Conservation (phyloP, 2,797 vertebrate species). For the Catamblyrhynchus diadema region DNA sequence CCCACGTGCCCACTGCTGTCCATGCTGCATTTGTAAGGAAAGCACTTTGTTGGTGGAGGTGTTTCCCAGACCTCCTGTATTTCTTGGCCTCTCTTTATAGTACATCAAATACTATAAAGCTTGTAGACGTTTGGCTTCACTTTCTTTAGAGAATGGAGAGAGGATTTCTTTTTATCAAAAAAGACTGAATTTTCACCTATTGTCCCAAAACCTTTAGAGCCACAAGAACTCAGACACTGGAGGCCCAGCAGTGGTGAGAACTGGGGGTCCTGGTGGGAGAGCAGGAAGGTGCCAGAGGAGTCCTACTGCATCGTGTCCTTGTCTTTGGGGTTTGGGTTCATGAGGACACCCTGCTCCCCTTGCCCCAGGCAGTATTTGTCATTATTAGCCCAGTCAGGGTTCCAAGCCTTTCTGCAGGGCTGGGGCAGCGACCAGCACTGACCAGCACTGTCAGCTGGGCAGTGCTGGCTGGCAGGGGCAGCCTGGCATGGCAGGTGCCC, state of each 20-base stretch:
- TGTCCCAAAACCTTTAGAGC: neutral
- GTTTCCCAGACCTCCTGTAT: neutral
- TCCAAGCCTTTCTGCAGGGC: neutral
- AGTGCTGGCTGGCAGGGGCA: neutral
- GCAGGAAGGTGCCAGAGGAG: neutral
- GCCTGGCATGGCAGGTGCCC: neutral
- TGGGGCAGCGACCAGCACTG: too few species aligned
- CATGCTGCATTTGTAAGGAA: fast-evolving
- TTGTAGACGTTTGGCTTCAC: neutral
- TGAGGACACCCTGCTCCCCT: fast-evolving
- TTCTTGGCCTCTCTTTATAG: neutral
- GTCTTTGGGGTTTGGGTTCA: neutral
- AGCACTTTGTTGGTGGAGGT: neutral
- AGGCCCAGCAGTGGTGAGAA: neutral
- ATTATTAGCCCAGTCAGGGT: neutral
- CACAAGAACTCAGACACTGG: neutral
- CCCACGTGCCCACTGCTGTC: fast-evolving
- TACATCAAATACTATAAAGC: neutral
- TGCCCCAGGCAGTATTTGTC: neutral
- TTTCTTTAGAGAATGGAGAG: neutral
- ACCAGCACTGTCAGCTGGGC: neutral
- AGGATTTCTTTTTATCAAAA: neutral
- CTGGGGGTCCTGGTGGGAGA: neutral
- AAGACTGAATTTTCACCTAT: neutral
- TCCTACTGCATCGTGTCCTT: neutral